Percentiles rank a stretch among this genome's conserved stretches.
Evolutionary conservation across 2,888 invertebrate species (phyloP).

Genomic region (Platycheirus albimanus): DNA sequence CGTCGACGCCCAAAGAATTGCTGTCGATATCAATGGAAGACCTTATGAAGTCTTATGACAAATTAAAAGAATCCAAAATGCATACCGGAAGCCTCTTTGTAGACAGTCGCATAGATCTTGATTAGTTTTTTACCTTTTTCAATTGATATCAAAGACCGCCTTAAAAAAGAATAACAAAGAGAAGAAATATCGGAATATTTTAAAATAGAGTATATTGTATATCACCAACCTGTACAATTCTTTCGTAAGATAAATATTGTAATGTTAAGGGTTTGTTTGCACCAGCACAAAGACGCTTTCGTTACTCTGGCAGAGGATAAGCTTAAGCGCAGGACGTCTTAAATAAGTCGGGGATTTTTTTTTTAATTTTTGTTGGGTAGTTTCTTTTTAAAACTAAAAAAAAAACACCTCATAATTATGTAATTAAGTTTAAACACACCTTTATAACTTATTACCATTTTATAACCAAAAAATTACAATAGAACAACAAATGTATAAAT

Average conservation of each 20-base stretch:
- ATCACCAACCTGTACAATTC: slow-evolving; percentile 35
- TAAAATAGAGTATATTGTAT: slow-evolving; percentile 24
- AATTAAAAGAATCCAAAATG: slow-evolving; percentile 90
- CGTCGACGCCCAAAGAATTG: slow-evolving; percentile 76
- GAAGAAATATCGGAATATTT: slow-evolving; percentile 15
- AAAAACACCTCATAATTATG: too few species aligned
- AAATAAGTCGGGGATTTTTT: not conserved
- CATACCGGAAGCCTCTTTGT: slow-evolving; percentile 80
- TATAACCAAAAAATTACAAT: not conserved
- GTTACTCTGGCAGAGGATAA: not conserved
- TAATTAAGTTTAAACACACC: too few species aligned
- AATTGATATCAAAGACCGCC: slow-evolving; percentile 44
- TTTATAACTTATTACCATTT: not conserved
- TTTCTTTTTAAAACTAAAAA: too few species aligned
- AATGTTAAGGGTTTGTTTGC: slow-evolving; percentile 2
- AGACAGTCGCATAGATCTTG: slow-evolving; percentile 81
- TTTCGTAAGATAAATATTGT: not conserved
- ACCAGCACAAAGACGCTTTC: slow-evolving; percentile 48
- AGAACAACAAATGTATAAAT: not conserved
- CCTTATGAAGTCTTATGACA: slow-evolving; percentile 87
- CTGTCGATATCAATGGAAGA: slow-evolving; percentile 94
- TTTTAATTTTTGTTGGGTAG: not conserved
- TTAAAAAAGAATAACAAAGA: too few species aligned
- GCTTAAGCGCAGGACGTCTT: not conserved
- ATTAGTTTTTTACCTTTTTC: slow-evolving; percentile 75